phyloP scores from a whole-genome alignment of 2,113 vertebrate genomes.

The Camelus dromedarius region DNA sequence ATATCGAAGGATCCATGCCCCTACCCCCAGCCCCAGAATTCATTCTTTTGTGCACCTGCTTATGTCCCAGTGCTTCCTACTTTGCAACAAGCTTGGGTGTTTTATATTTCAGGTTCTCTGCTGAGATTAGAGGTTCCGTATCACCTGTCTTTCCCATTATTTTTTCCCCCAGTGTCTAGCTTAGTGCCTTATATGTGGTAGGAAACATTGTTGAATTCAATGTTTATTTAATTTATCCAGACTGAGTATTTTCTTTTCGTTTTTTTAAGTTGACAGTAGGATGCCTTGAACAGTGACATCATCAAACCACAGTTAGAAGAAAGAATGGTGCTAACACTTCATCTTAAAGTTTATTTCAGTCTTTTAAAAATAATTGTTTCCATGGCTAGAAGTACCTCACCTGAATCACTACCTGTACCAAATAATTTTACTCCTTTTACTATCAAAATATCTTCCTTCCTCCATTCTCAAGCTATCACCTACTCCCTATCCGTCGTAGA shows the following conservation, averaged over 20 bases:
- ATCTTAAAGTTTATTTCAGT: slow-evolving; percentile 12
- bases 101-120: not conserved
- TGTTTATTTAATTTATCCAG: not conserved
- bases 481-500: not conserved
- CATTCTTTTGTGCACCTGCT: not conserved
- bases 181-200: not conserved
- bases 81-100: not conserved
- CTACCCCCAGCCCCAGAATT: not conserved
- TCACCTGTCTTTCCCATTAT: not conserved
- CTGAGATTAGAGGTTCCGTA: not conserved
- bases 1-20: not conserved
- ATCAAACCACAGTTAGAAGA: not conserved
- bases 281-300: not conserved
- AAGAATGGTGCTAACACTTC: slow-evolving; percentile 16
- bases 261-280: slow-evolving; percentile 1
- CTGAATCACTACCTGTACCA: not conserved
- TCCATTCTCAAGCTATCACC: not conserved
- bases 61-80: not conserved
- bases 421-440: not conserved
- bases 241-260: not conserved
- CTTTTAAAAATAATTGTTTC: slow-evolving; percentile 23
- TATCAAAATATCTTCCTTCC: not conserved
- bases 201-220: not conserved
- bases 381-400: not conserved
- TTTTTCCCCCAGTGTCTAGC: not conserved